Percentiles rank a stretch among this genome's conserved stretches.
Conservation (phyloP, 2,113 vertebrate species). For the Anguilla japonica region DNA sequence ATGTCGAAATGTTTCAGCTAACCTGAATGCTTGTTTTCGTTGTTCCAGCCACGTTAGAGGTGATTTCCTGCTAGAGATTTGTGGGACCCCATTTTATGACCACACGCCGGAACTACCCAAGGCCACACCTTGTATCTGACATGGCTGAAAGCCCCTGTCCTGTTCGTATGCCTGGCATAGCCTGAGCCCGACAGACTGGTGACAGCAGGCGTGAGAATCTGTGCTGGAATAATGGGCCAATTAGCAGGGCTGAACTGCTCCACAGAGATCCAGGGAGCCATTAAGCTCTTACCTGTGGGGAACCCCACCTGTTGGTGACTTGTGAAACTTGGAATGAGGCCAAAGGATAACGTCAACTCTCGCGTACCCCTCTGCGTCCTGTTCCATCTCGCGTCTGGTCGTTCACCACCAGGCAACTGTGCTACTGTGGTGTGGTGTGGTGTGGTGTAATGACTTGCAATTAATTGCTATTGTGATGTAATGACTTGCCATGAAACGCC, state of each 20-base stretch:
- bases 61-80: too few species aligned
- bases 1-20: too few species aligned
- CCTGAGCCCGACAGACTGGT: neutral
- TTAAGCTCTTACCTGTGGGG: neutral
- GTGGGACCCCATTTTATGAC: too few species aligned
- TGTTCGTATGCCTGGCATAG: neutral
- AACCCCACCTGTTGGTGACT: neutral
- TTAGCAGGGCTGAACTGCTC: neutral
- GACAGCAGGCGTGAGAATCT: neutral
- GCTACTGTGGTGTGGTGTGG: neutral
- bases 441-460: neutral
- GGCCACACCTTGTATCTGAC: neutral
- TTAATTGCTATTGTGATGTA: neutral
- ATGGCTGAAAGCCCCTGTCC: neutral
- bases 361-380: neutral
- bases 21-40: too few species aligned
- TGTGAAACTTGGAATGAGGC: neutral
- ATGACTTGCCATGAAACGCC: slow-evolving; percentile 7
- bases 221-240: slow-evolving; percentile 8
- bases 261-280: neutral
- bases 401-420: neutral
- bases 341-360: neutral
- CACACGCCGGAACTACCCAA: neutral
- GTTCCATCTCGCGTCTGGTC: too few species aligned
- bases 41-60: too few species aligned